phyloP scores from a whole-genome alignment of 2,888 invertebrate species.

The Thymelicus lineola region DNA sequence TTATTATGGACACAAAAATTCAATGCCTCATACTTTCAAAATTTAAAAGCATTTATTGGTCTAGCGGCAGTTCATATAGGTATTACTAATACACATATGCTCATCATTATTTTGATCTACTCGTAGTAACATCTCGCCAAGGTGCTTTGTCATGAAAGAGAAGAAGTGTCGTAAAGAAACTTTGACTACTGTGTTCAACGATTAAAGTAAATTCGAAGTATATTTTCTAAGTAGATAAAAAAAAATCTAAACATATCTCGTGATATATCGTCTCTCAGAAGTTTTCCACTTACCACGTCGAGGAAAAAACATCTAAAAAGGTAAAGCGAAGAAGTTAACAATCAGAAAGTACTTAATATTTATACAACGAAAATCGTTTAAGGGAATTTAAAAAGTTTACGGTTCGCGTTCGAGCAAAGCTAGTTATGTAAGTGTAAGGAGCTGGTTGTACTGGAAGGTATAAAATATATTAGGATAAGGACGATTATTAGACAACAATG shows the following conservation, averaged over 20 bases:
- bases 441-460: neutral
- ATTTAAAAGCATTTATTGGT: too few relatives aligned
- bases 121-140: too few relatives aligned
- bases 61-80: too few relatives aligned
- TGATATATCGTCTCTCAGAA: slow-evolving; percentile 5
- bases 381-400: slow-evolving; percentile 26
- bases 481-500: too few relatives aligned
- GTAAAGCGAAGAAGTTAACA: slow-evolving; percentile 23
- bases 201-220: too few relatives aligned
- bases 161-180: too few relatives aligned
- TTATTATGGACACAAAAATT: too few relatives aligned
- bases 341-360: slow-evolving; percentile 25
- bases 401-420: slow-evolving; percentile 13
- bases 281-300: slow-evolving; percentile 2
- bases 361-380: slow-evolving; percentile 31
- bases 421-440: slow-evolving; percentile 5
- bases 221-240: neutral
- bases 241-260: slow-evolving; percentile 1
- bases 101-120: too few relatives aligned
- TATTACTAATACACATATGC: too few relatives aligned
- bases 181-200: too few relatives aligned
- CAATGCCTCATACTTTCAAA: too few relatives aligned
- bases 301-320: slow-evolving; percentile 9
- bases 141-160: too few relatives aligned
- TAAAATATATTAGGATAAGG: neutral